These are phyloP conservation scores for Caenorhabditis auriculariae DNA, from an alignment of 2,888 invertebrate genomes.

Conservation along the genomic window DNA sequence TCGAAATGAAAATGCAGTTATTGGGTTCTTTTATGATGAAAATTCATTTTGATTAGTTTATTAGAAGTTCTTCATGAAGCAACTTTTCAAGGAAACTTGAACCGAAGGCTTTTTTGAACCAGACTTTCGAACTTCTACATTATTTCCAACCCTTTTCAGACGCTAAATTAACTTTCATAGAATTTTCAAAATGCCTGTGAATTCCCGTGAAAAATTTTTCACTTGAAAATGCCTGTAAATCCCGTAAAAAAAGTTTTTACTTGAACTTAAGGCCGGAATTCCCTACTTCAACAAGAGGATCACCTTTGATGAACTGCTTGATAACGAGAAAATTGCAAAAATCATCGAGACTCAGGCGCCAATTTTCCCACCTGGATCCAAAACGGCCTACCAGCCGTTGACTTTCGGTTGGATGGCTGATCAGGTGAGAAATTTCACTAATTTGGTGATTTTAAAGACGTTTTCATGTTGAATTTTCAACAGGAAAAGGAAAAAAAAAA, in stretches of 20 bases:
- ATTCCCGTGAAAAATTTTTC: no score
- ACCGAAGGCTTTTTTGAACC: not conserved
- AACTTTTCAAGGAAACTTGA: not conserved
- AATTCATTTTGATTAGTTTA: not conserved
- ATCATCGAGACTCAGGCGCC: conserved; percentile 61
- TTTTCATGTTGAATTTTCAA: no score
- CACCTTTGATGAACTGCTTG: conserved; percentile 51
- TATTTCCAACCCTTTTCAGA: no score
- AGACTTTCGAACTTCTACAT: no score
- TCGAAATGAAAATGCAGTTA: not conserved
- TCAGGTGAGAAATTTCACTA: conserved; percentile 40
- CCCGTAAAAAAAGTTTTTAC: no score
- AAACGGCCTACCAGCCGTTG: conserved; percentile 64
- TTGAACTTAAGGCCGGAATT: conserved; percentile 62
- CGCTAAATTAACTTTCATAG: no score
- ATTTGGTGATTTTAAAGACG: no score
- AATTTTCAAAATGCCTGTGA: no score
- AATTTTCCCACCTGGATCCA: conserved; percentile 60
- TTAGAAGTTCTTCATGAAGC: not conserved
- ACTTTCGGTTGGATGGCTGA: conserved; percentile 64
- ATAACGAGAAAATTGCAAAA: conserved; percentile 56
- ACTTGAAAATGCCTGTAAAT: no score
- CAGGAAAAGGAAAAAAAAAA: no score
- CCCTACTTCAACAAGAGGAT: conserved; percentile 54
- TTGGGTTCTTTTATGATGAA: not conserved